Evolutionary conservation across 2,888 invertebrate species (phyloP).

Genomic region (Strigamia crassipes): DNA sequence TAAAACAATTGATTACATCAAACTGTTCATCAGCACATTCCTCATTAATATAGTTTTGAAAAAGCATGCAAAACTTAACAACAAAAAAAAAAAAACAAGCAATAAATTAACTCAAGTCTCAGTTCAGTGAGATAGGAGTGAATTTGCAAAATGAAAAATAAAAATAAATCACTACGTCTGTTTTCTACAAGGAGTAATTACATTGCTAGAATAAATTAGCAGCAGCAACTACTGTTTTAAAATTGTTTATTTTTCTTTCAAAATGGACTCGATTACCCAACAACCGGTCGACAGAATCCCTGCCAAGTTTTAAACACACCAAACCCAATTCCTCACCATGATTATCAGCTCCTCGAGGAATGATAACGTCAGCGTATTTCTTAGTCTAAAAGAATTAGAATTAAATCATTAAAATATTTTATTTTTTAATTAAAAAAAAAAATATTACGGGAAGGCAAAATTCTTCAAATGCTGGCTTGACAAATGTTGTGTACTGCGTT

Average conservation of each 20-base stretch:
- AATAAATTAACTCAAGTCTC: too few species aligned
- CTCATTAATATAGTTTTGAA: too few species aligned
- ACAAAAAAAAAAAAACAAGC: too few species aligned
- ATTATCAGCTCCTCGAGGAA: constrained; percentile 98
- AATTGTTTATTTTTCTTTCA: neutral
- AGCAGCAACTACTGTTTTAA: neutral
- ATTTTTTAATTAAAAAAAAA: constrained; percentile 29
- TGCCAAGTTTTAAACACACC: constrained; percentile 1
- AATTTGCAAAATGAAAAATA: too few species aligned
- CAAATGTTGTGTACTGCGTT: constrained; percentile 95
- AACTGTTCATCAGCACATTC: too few species aligned
- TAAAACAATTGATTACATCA: too few species aligned
- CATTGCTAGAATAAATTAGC: neutral
- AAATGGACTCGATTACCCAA: neutral
- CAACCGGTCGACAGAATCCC: neutral
- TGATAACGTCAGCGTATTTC: constrained; percentile 99
- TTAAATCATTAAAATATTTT: neutral
- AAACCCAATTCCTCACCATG: constrained; percentile 70
- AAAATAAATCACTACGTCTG: too few species aligned
- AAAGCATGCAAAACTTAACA: too few species aligned
- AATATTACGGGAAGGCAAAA: constrained; percentile 90
- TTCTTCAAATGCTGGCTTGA: constrained; percentile 99
- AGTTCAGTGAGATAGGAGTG: too few species aligned
- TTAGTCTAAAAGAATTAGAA: constrained; percentile 73
- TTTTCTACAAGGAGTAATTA: too few species aligned